Base-by-base conservation (phyloP, 2,797 vertebrate genomes). In the Sebastes vulpes region DNA sequence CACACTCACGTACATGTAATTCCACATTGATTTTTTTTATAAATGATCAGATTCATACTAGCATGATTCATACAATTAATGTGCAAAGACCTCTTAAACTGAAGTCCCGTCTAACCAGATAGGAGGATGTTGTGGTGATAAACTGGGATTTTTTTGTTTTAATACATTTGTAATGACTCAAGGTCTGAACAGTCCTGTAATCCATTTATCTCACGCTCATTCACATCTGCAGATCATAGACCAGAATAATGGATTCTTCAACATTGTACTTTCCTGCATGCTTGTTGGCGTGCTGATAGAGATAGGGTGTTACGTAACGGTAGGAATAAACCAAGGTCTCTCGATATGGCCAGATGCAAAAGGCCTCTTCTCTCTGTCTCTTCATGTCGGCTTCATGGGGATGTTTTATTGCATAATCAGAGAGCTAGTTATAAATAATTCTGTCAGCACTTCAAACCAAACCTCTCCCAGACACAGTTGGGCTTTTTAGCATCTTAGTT, bases 361-460 rank as follows among this genome's bases (percentile, higher is more conserved):
- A 72, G 78, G 78, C 75, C 72, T 83, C 84, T 65, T 84, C 76
- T 74, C 65, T 75, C 74, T 86, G 91, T 90, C 91, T 84, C 84
- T 83, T 90, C 31, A 4, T 59, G 77, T 90, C 18, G 35, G 46
- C 81, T 72, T 91, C 84, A 89, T 52, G 9, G 52, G 18, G 46
- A 66, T 80, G 69, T 65, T 81, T 82, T 66, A 54, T 92, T 89
- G 82, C 82, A 82, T 91, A 90, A 92, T 86, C 76, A 61, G n/a
- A 75, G 72, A 81, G 70, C 29, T 54, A 65, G 82, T 79, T 86
- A 83, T 83, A 79, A 89, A 89, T 91, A 84, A 79, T 88, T 88
- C 81, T 84, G 80, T 75, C 77, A 81, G 85, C 60, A n/a, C 77
- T 65, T 90, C 52, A 20, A 46, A 77, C 31, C 72, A 67, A 59